Percentiles rank a stretch among this genome's conserved stretches.
phyloP scores from a whole-genome alignment of 1,140 invertebrate genomes.

The Pseudobourletiella spinata region DNA sequence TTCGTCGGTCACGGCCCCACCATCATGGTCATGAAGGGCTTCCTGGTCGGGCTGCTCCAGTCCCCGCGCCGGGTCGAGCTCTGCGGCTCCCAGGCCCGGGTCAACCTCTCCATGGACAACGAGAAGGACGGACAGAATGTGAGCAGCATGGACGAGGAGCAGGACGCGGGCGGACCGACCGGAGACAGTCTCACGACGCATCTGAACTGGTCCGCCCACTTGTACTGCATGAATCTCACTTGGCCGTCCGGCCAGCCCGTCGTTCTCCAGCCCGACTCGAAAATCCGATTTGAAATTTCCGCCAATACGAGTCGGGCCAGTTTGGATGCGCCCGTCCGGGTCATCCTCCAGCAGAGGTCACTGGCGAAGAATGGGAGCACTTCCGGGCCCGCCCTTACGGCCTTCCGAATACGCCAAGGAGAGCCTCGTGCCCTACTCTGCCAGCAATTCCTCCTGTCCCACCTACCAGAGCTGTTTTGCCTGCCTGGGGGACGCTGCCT shows the following conservation, averaged over 20 bases:
- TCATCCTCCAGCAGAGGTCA: constrained; percentile 16
- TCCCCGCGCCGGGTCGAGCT: constrained; percentile 26
- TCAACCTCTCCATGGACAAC: constrained; percentile 23
- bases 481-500: constrained; percentile 77
- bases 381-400: neutral
- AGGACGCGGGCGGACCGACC: neutral
- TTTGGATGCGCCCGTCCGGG: constrained; percentile 11
- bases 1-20: constrained; percentile 1
- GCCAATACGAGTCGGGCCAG: constrained; percentile 4
- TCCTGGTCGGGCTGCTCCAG: constrained; percentile 5
- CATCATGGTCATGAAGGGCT: constrained; percentile 14
- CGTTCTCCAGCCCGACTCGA: constrained; percentile 45
- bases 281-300: constrained; percentile 21
- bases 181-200: constrained; percentile 18
- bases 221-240: constrained; percentile 30
- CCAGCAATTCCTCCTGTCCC: constrained; percentile 54
- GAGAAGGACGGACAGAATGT: neutral
- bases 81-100: constrained; percentile 21
- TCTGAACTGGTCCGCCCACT: constrained; percentile 15
- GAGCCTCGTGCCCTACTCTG: constrained; percentile 21
- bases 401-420: constrained; percentile 15
- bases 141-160: neutral
- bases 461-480: constrained; percentile 73
- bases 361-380: neutral
- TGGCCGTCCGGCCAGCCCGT: constrained; percentile 51